Evolutionary conservation across 1,140 invertebrate species (phyloP).

Genomic region (Belonocnema kinseyi): DNA sequence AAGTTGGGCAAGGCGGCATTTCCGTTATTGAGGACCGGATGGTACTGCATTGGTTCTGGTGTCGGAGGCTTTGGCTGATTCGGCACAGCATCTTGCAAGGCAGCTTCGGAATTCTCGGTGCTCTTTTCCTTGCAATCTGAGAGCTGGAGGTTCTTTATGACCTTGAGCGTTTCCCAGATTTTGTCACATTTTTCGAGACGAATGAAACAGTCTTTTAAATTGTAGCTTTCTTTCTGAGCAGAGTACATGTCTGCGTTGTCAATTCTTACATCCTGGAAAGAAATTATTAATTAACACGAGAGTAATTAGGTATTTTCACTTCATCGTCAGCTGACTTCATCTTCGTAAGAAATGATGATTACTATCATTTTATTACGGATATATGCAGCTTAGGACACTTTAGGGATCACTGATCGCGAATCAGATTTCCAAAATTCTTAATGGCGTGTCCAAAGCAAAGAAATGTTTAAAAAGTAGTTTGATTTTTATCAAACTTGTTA

Average conservation of each 20-base stretch:
- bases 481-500: too few relatives aligned
- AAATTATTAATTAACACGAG: slow-evolving; percentile 18
- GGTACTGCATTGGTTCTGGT: slow-evolving; percentile 36
- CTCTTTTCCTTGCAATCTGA: background rate
- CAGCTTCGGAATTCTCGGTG: background rate
- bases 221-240: slow-evolving; percentile 49
- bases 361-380: too few relatives aligned
- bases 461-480: too few relatives aligned
- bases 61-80: slow-evolving; percentile 24
- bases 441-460: too few relatives aligned
- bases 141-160: slow-evolving; percentile 61
- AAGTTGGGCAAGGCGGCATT: slow-evolving; percentile 59
- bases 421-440: too few relatives aligned
- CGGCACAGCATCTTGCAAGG: background rate
- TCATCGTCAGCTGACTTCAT: too few relatives aligned
- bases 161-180: slow-evolving; percentile 69
- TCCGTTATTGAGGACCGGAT: slow-evolving; percentile 50
- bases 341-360: too few relatives aligned
- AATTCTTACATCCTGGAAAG: slow-evolving; percentile 35
- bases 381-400: too few relatives aligned
- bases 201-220: slow-evolving; percentile 58
- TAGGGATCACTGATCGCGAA: too few relatives aligned
- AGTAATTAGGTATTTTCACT: too few relatives aligned
- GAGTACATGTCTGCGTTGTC: slow-evolving; percentile 28
- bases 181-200: slow-evolving; percentile 67